Evolutionary conservation across 2,113 vertebrate species (phyloP).

Genomic region (Indri indri): DNA sequence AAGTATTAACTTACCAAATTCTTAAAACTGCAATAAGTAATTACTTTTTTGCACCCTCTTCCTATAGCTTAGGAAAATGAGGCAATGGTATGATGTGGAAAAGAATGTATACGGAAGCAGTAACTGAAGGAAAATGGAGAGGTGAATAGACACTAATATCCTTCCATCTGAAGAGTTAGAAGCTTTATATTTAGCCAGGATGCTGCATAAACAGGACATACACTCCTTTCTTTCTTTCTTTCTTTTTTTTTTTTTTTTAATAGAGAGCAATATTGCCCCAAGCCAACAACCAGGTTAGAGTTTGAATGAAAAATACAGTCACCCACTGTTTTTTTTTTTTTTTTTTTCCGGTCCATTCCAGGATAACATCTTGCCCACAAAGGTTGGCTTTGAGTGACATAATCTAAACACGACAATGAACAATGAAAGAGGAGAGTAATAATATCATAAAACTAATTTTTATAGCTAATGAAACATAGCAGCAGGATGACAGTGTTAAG

Average conservation of each 20-base stretch:
- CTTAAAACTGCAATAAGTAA: background rate
- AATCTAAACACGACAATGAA: background rate
- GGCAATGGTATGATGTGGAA: background rate
- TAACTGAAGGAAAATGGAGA: no score
- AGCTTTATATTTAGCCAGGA: no score
- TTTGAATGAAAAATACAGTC: background rate
- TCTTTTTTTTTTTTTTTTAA: no score
- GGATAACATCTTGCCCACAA: background rate
- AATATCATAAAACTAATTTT: background rate
- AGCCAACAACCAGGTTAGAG: background rate
- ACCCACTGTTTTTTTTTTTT: background rate
- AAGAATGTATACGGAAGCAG: no score
- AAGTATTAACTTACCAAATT: background rate
- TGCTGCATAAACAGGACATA: no score
- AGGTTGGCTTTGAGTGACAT: background rate
- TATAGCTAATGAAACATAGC: no score
- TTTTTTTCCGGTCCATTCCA: no score
- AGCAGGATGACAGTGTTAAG: background rate
- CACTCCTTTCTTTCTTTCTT: no score
- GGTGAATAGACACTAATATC: background rate
- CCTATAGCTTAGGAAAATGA: background rate
- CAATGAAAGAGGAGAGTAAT: background rate
- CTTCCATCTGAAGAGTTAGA: background rate
- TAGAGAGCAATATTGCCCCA: background rate
- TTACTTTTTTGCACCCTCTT: background rate